phyloP scores from a whole-genome alignment of 2,797 vertebrate species.

The Myotis myotis region DNA sequence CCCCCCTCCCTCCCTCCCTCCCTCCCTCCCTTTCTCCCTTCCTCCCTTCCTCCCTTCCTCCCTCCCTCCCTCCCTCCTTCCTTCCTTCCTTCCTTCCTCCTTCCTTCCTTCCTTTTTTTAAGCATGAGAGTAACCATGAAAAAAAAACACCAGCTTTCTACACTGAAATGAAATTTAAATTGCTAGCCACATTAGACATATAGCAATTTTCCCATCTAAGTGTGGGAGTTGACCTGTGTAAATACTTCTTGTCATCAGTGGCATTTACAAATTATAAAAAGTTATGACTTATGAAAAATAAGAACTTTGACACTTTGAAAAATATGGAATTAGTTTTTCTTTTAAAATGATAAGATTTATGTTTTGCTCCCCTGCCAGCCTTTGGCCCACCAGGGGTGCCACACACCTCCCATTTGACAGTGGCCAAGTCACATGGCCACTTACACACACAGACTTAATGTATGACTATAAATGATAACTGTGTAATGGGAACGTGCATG shows the following conservation, averaged over 20 bases:
- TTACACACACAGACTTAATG: background rate
- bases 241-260: background rate
- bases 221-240: background rate
- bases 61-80: background rate
- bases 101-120: background rate
- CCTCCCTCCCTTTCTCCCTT: background rate
- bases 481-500: accelerated
- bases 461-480: background rate
- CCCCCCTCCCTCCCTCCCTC: background rate
- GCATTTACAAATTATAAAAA: background rate
- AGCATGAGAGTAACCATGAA: background rate
- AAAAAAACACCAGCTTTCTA: background rate
- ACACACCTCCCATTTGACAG: background rate
- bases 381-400: background rate
- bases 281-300: background rate
- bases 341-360: background rate
- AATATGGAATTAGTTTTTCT: background rate
- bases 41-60: background rate
- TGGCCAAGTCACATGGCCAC: background rate
- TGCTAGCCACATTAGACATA: background rate
- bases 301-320: background rate
- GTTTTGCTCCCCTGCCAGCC: background rate
- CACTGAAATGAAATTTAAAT: background rate
- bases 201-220: background rate
- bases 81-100: background rate